These are phyloP conservation scores for Acanthococcus lagerstroemiae DNA, from an alignment of 2,888 invertebrate species.

Conservation along the genomic window DNA sequence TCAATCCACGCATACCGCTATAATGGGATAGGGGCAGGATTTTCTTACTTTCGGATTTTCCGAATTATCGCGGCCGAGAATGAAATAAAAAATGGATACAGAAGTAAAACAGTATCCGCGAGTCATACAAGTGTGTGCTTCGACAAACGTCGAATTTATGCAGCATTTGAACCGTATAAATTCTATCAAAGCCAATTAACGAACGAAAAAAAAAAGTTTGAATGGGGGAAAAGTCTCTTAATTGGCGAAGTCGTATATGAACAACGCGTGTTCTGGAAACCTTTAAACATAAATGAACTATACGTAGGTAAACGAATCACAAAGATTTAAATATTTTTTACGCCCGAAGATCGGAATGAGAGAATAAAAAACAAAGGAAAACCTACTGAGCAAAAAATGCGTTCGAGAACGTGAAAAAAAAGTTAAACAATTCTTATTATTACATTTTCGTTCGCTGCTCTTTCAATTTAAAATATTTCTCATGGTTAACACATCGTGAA, in stretches of 20 bases:
- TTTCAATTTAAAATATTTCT: background rate
- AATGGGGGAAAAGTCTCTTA: background rate
- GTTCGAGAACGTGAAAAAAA: background rate
- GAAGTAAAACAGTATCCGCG: too few relatives aligned
- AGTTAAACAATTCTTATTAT: background rate
- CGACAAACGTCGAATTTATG: constrained; percentile 19
- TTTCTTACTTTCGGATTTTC: too few relatives aligned
- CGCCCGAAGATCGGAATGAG: background rate
- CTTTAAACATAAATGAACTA: background rate
- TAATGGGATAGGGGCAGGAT: too few relatives aligned
- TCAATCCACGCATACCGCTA: too few relatives aligned
- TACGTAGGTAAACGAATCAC: background rate
- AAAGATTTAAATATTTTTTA: background rate
- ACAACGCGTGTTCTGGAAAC: background rate
- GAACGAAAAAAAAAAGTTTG: constrained; percentile 1
- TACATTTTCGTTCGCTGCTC: background rate
- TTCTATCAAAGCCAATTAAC: constrained; percentile 22
- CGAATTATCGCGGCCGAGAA: too few relatives aligned
- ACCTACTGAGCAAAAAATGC: background rate
- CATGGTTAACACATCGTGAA: too few relatives aligned
- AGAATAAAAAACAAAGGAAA: background rate
- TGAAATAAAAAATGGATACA: too few relatives aligned
- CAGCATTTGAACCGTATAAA: constrained; percentile 13
- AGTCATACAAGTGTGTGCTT: too few relatives aligned
- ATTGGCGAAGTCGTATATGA: background rate